Percentiles rank a stretch among this genome's conserved stretches.
phyloP scores from a whole-genome alignment of 1,140 invertebrate species.

The Arion vulgaris region DNA sequence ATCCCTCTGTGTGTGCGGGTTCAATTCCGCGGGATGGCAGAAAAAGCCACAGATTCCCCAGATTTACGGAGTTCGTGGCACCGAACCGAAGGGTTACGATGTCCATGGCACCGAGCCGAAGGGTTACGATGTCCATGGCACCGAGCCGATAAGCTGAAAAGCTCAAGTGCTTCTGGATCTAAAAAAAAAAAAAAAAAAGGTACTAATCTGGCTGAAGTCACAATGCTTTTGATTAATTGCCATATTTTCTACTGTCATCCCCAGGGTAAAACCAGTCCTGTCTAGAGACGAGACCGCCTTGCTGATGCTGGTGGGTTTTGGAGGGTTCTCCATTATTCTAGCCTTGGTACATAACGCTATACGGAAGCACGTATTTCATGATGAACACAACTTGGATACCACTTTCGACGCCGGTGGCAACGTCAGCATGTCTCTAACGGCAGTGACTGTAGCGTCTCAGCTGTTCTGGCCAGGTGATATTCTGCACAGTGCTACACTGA shows the following conservation, averaged over 20 bases:
- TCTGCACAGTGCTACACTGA: slow-evolving; percentile 66
- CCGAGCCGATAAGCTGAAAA: background rate
- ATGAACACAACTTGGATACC: slow-evolving; percentile 69
- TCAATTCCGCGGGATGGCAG: no score
- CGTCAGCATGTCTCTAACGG: slow-evolving; percentile 64
- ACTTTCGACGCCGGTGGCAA: slow-evolving; percentile 73
- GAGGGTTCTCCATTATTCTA: slow-evolving; percentile 65
- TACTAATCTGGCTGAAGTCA: background rate
- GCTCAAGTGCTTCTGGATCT: background rate
- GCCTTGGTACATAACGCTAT: slow-evolving; percentile 64
- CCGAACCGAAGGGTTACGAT: no score
- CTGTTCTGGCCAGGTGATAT: slow-evolving; percentile 68
- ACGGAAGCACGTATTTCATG: slow-evolving; percentile 66
- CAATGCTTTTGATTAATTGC: background rate
- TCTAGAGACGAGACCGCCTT: slow-evolving; percentile 61
- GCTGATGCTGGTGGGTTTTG: slow-evolving; percentile 67
- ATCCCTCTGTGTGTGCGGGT: no score
- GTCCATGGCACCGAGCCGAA: no score
- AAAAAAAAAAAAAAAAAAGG: no score
- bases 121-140: no score
- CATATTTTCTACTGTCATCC: background rate
- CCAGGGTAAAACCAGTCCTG: slow-evolving; percentile 59
- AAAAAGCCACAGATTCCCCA: no score
- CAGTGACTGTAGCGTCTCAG: slow-evolving; percentile 67
- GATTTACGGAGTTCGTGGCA: no score